Percentiles rank a stretch among this genome's conserved stretches.
Evolutionary conservation across 1,140 invertebrate genomes (phyloP).

Genomic region (Conus betulinus): DNA sequence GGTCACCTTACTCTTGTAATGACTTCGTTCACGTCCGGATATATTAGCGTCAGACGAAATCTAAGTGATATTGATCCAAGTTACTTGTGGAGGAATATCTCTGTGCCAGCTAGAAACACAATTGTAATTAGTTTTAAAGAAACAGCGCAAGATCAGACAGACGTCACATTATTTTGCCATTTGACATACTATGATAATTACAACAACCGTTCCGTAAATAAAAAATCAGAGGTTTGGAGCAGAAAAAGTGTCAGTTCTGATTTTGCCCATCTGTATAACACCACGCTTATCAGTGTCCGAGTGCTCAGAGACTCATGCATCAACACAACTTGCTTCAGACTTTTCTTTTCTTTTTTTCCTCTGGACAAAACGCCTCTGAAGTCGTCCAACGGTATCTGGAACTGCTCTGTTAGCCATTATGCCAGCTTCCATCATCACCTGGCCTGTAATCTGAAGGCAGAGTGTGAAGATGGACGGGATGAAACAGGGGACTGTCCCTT

Average conservation of each 20-base stretch:
- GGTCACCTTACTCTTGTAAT: too few relatives aligned
- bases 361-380: not conserved
- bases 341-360: not conserved
- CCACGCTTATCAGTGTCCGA: not conserved
- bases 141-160: not conserved
- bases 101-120: not conserved
- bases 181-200: too few relatives aligned
- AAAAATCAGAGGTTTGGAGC: not conserved
- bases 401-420: not conserved
- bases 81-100: not conserved
- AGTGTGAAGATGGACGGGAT: constrained; percentile 9
- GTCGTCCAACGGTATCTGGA: not conserved
- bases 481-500: not conserved
- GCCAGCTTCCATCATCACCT: not conserved
- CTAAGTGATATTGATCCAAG: too few relatives aligned
- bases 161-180: too few relatives aligned
- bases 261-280: not conserved
- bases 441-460: not conserved
- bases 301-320: not conserved
- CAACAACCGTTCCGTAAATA: not conserved
- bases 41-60: too few relatives aligned
- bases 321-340: not conserved
- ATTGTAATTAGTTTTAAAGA: not conserved
- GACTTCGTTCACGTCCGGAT: too few relatives aligned
- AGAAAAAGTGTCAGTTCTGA: not conserved